Evolutionary conservation across 2,888 invertebrate genomes (phyloP).

Genomic region (Apotomis turbidana): DNA sequence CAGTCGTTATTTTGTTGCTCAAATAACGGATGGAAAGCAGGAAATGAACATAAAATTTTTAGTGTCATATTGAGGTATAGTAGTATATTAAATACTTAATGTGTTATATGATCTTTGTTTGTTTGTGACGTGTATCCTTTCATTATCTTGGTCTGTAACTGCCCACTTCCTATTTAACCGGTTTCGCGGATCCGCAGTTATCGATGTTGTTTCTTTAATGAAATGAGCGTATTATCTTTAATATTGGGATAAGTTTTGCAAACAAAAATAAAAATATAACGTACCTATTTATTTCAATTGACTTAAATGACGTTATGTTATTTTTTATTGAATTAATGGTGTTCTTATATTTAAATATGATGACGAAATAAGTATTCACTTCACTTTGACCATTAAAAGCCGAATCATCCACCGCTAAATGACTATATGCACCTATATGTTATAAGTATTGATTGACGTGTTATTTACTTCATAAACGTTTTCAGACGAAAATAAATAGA

Average conservation of each 20-base stretch:
- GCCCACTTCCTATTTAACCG: constrained; percentile 32
- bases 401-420: too few species aligned
- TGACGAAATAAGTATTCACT: too few species aligned
- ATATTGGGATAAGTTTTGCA: background rate
- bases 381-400: too few species aligned
- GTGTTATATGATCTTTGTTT: constrained; percentile 32
- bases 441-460: background rate
- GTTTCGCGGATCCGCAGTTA: constrained; percentile 22
- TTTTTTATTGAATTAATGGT: too few species aligned
- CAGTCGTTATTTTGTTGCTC: constrained; percentile 62
- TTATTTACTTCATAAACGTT: background rate
- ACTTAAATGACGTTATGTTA: too few species aligned
- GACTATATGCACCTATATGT: too few species aligned
- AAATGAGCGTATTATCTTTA: too few species aligned
- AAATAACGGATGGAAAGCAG: constrained; percentile 29
- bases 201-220: background rate
- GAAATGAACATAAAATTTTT: constrained; percentile 21
- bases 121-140: constrained; percentile 29
- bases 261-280: background rate
- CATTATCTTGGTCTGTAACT: constrained; percentile 26
- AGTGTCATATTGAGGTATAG: constrained; percentile 18
- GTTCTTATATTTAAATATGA: too few species aligned
- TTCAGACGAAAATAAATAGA: background rate
- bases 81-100: constrained; percentile 27
- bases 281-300: too few species aligned